Base-by-base conservation (phyloP, 1,140 invertebrate genomes). In the Cotesia glomerata region DNA sequence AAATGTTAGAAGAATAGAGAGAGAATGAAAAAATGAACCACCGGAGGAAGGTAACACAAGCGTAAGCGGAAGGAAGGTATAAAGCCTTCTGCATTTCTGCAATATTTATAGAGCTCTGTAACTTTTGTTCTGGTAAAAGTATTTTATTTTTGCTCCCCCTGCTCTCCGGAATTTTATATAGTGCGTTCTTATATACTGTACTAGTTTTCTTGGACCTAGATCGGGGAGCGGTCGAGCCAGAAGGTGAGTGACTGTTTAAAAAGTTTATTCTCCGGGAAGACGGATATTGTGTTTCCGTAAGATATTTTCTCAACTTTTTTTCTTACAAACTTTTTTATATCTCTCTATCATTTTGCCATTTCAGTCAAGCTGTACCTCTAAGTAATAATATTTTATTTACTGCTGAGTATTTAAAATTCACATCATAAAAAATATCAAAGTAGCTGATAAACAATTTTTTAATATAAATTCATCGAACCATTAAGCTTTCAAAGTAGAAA, bases 71-170 rank as follows among this genome's bases (percentile, higher is more conserved):
- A 65, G 39, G 63, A 65, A 65, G 36, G 36, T 65, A 65, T 65
- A 65, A 65, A 65, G 63, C 63, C 34, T 73, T 66, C 71, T 73
- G 71, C 74, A 75, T 76, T 76, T 78, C 63, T 75, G 67, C 71
- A 75, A 80, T 78, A 80, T 80, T 80, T 78, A 80, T 77, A 75
- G 71, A 73, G 69, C 75, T 69, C 72, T 66, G 71, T 49, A 76
- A 77, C 72, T 77, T 77, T 75, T 76, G 72, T 73, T 73, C 73
- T 77, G 39, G 39, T 59, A 74, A 64, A 34, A 18, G 14, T 69
- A 66, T 73, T 68, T 73, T 75, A 36, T 73, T 67, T 67, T 61
- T 73, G 32, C 61, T 59, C 49, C 58, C 39, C 34, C 52, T 45
- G 61, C 39, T 71, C 39, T 67, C 52, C 68, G 62, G 71, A 75